phyloP scores from a whole-genome alignment of 2,113 vertebrate genomes.

The Nibea albiflora region DNA sequence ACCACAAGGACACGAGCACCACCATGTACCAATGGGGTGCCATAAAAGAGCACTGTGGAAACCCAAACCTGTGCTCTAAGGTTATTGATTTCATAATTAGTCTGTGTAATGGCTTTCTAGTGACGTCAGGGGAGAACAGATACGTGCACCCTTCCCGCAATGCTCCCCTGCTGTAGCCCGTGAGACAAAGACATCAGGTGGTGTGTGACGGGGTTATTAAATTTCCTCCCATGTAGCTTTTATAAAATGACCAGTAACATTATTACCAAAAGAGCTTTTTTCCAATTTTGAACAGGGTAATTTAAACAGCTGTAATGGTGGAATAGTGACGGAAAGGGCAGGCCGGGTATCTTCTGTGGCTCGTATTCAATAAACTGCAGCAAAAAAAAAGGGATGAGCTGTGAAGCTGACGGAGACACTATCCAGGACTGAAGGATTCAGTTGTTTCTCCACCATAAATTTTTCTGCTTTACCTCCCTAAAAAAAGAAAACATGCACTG shows the following conservation, averaged over 20 bases:
- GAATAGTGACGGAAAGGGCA: constrained; percentile 1
- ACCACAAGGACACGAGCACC: constrained; percentile 28
- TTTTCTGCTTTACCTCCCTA: neutral
- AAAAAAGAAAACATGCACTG: constrained; percentile 5
- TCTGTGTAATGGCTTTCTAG: constrained; percentile 40
- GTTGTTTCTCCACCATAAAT: constrained; percentile 27
- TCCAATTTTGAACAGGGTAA: neutral
- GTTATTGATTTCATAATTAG: constrained; percentile 77
- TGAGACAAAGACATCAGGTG: constrained; percentile 22
- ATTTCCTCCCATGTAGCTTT: constrained; percentile 9
- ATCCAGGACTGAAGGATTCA: constrained; percentile 6
- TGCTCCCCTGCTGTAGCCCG: neutral
- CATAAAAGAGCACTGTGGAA: constrained; percentile 44
- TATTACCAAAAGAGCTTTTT: neutral
- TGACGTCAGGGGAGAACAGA: constrained; percentile 44
- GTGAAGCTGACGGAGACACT: constrained; percentile 28
- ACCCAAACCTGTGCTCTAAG: constrained; percentile 39
- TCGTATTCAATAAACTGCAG: constrained; percentile 28
- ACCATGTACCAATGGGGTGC: neutral
- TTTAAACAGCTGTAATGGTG: constrained; percentile 20
- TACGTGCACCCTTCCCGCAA: constrained; percentile 18
- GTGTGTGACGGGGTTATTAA: constrained; percentile 34
- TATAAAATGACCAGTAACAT: neutral
- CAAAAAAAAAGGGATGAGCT: constrained; percentile 10
- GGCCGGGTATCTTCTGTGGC: neutral